Percentiles rank a stretch among this genome's conserved stretches.
These are phyloP conservation scores for Salminus brasiliensis DNA, from an alignment of 2,113 vertebrate genomes.

Conservation along the genomic window DNA sequence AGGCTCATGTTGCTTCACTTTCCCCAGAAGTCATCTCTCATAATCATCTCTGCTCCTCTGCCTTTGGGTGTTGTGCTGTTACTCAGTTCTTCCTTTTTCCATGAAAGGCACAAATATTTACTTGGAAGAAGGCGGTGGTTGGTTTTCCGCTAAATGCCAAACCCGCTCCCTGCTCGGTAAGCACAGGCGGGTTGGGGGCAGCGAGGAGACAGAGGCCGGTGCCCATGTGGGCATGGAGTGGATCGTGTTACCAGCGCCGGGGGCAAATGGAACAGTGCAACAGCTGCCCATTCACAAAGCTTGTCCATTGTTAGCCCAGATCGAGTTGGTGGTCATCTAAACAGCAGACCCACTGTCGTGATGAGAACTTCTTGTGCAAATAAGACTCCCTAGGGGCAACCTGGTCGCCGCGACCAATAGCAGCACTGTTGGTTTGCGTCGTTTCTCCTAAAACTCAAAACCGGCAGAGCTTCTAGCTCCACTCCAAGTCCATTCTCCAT, in stretches of 20 bases:
- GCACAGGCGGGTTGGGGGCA: constrained; percentile 44
- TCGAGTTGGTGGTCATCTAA: background rate
- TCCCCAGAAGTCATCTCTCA: constrained; percentile 16
- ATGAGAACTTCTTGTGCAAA: constrained; percentile 28
- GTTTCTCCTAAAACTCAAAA: constrained; percentile 12
- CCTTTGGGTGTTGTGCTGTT: constrained; percentile 18
- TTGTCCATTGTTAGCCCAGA: background rate
- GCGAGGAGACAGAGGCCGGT: constrained; percentile 51
- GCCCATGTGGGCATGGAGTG: constrained; percentile 7
- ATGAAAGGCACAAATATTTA: constrained; percentile 51
- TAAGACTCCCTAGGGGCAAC: background rate
- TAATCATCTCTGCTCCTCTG: background rate
- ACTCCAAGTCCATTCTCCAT: background rate
- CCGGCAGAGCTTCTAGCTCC: background rate
- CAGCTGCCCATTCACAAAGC: constrained; percentile 14
- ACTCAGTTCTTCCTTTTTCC: constrained; percentile 42
- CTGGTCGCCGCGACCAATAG: constrained; percentile 15
- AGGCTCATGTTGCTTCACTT: background rate
- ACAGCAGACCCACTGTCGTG: background rate
- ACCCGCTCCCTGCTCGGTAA: constrained; percentile 38
- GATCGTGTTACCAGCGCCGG: constrained; percentile 29
- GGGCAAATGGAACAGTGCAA: background rate
- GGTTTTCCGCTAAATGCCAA: constrained; percentile 55
- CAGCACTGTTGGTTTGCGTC: constrained; percentile 31
- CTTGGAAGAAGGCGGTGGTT: constrained; percentile 44